phyloP scores from a whole-genome alignment of 2,113 vertebrate species.

The Coreoperca whiteheadi region DNA sequence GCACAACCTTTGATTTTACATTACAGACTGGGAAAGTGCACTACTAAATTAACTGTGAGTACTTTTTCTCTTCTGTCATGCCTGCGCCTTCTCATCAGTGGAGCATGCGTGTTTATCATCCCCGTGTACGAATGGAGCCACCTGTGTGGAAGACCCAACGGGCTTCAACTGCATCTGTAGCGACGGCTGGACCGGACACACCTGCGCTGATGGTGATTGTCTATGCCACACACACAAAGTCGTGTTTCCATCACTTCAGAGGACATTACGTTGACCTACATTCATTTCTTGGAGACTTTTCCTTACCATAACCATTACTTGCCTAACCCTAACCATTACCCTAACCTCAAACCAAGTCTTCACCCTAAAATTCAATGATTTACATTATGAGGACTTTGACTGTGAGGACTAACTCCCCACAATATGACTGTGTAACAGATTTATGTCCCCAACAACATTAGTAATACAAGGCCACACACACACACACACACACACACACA shows the following conservation, averaged over 20 bases:
- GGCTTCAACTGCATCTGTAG: conserved; percentile 84
- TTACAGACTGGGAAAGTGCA: not conserved
- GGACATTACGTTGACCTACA: too few relatives aligned
- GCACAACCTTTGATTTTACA: not conserved
- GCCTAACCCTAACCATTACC: too few relatives aligned
- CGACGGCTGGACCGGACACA: conserved; percentile 83
- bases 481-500: conserved; percentile 34
- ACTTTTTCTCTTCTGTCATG: not conserved
- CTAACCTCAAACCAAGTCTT: too few relatives aligned
- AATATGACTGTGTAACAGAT: too few relatives aligned
- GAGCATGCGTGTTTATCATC: conserved; percentile 86
- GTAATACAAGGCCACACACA: not conserved
- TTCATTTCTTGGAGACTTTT: too few relatives aligned
- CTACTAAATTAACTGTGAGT: not conserved
- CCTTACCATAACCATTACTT: too few relatives aligned
- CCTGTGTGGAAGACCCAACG: conserved; percentile 80
- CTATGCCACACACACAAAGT: conserved; percentile 18
- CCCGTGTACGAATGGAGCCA: conserved; percentile 83
- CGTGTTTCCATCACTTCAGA: too few relatives aligned
- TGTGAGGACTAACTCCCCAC: too few relatives aligned
- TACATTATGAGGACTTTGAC: too few relatives aligned
- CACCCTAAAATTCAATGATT: too few relatives aligned
- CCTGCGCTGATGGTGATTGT: conserved; percentile 81
- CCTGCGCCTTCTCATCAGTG: conserved; percentile 68
- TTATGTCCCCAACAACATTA: too few relatives aligned